These are phyloP conservation scores for Anguilla marmorata DNA, from an alignment of 2,797 vertebrate genomes.

Conservation along the genomic window DNA sequence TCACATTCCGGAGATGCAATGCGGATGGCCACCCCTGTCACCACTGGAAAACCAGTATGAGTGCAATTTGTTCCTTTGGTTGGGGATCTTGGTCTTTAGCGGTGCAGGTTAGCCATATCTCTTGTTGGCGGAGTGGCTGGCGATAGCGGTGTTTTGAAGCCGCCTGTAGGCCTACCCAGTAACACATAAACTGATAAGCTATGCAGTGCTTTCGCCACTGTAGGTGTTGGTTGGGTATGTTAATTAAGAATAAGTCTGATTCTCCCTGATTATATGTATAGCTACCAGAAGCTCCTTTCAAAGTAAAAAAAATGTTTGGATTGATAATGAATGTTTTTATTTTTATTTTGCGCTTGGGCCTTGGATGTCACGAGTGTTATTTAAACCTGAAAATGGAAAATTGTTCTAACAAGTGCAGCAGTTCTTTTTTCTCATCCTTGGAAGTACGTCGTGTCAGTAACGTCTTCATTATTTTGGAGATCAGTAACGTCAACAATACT, in stretches of 20 bases:
- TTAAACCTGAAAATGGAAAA: conserved; percentile 26
- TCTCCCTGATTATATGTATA: conserved; percentile 64
- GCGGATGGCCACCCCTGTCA: not conserved
- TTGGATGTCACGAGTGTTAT: conserved; percentile 42
- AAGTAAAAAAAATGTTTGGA: conserved; percentile 54
- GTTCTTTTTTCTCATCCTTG: not conserved
- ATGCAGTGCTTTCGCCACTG: conserved; percentile 53
- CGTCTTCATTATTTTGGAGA: not conserved
- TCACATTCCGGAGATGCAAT: not conserved
- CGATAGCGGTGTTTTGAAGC: not conserved
- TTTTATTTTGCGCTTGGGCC: conserved; percentile 58
- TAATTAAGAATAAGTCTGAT: conserved; percentile 71
- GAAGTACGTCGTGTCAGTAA: not conserved
- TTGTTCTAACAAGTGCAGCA: conserved; percentile 39
- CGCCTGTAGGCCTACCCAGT: not conserved
- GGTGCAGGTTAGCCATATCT: not conserved
- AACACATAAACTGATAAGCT: conserved; percentile 37
- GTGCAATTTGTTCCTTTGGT: not conserved
- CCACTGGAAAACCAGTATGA: not conserved
- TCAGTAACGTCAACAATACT: not conserved
- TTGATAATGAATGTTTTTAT: conserved; percentile 48
- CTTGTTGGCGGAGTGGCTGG: not conserved
- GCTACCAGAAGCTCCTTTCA: conserved; percentile 61
- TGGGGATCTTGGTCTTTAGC: not conserved
- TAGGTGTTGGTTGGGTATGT: conserved; percentile 59